These are phyloP conservation scores for Sycobia sp. DNA, from an alignment of 1,140 invertebrate species.

Conservation along the genomic window DNA sequence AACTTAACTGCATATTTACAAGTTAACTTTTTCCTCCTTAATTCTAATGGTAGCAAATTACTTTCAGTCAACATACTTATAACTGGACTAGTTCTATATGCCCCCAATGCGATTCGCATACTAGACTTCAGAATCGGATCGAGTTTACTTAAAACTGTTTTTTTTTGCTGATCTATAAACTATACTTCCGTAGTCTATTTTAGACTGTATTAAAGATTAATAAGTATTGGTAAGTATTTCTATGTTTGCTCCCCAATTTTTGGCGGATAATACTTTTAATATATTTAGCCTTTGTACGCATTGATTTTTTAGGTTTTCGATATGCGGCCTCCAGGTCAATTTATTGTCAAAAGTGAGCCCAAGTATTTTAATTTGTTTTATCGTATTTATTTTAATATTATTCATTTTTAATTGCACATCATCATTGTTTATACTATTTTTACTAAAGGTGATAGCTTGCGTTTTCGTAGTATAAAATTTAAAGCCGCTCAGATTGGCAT, in stretches of 20 bases:
- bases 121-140: neutral
- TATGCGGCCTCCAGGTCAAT: neutral
- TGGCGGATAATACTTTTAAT: constrained; percentile 29
- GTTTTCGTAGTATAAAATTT: no score
- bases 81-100: no score
- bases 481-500: no score
- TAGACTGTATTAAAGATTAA: constrained; percentile 4
- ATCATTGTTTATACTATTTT: neutral
- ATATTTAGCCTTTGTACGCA: constrained; percentile 9
- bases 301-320: neutral
- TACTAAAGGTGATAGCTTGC: no score
- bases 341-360: neutral
- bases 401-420: neutral
- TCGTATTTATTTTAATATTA: neutral
- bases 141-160: neutral
- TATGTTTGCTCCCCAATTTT: constrained; percentile 29
- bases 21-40: no score
- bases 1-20: neutral
- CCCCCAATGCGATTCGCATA: neutral
- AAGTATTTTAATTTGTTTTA: neutral
- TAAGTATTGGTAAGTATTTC: constrained; percentile 15
- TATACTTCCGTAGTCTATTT: constrained; percentile 6
- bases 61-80: no score
- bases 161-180: neutral
- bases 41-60: no score